These are phyloP conservation scores for Patella caerulea DNA, from an alignment of 2,888 invertebrate genomes.

Conservation along the genomic window DNA sequence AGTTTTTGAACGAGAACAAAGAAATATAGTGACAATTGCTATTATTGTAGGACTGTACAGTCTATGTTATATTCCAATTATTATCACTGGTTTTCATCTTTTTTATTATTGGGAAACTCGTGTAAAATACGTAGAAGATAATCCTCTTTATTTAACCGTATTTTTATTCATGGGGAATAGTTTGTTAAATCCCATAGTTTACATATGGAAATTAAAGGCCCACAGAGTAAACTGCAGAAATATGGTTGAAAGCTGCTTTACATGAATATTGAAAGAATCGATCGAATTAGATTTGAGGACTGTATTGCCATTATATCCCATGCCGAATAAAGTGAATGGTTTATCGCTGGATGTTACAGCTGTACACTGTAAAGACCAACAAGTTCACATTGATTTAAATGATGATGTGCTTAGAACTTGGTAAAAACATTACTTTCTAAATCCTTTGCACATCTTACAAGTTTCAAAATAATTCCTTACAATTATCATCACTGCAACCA, in stretches of 20 bases:
- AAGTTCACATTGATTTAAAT: no score
- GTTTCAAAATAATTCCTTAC: no score
- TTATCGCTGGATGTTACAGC: no score
- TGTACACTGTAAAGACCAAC: no score
- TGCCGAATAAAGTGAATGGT: no score
- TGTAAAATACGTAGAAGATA: not conserved
- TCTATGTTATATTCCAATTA: not conserved
- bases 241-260: not conserved
- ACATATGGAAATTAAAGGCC: not conserved
- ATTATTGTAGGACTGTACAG: not conserved
- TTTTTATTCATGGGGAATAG: not conserved
- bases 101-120: not conserved
- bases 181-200: not conserved
- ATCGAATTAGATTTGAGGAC: no score
- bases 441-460: no score
- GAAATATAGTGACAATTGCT: not conserved
- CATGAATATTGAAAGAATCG: no score
- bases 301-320: no score
- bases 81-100: not conserved
- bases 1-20: not conserved
- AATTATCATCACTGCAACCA: no score
- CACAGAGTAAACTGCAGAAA: not conserved
- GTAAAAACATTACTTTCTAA: no score
- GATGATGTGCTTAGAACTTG: no score
- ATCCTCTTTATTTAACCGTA: not conserved